Evolutionary conservation across 2,797 vertebrate genomes (phyloP).

Genomic region (Hydrophis major): DNA sequence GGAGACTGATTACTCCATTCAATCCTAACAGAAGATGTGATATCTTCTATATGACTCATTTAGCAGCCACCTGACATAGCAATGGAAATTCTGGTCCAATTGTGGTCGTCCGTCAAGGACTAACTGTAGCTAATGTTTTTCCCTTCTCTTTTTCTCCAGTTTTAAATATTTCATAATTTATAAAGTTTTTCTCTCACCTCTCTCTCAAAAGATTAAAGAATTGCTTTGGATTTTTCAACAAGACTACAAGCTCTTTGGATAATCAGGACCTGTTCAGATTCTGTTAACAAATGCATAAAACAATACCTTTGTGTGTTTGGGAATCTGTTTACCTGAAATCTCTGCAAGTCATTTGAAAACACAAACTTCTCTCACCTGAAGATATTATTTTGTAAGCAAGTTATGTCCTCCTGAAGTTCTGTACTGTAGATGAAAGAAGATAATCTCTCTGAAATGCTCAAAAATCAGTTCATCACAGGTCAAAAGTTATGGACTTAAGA

Average conservation of each 20-base stretch:
- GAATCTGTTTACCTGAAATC: neutral
- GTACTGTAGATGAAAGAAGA: neutral
- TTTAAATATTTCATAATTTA: neutral
- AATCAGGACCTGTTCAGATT: neutral
- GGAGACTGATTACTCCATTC: neutral
- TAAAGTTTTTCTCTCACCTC: neutral
- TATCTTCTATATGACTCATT: neutral
- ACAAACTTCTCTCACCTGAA: neutral
- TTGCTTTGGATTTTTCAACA: neutral
- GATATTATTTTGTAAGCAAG: accelerated
- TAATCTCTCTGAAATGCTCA: neutral
- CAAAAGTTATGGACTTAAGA: neutral
- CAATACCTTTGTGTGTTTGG: neutral
- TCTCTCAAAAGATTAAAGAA: neutral
- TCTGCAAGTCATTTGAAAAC: neutral
- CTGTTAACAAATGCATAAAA: neutral
- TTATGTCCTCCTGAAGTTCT: neutral
- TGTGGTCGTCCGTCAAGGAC: neutral
- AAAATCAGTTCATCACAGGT: neutral
- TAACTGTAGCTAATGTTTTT: neutral
- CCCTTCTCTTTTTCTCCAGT: neutral
- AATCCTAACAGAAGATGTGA: neutral
- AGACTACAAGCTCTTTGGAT: neutral
- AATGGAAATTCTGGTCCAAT: neutral
- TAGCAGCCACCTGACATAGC: neutral